Evolutionary conservation across 1,140 invertebrate species (phyloP).

Genomic region (fruit fly (Drosophila melanogaster)): DNA sequence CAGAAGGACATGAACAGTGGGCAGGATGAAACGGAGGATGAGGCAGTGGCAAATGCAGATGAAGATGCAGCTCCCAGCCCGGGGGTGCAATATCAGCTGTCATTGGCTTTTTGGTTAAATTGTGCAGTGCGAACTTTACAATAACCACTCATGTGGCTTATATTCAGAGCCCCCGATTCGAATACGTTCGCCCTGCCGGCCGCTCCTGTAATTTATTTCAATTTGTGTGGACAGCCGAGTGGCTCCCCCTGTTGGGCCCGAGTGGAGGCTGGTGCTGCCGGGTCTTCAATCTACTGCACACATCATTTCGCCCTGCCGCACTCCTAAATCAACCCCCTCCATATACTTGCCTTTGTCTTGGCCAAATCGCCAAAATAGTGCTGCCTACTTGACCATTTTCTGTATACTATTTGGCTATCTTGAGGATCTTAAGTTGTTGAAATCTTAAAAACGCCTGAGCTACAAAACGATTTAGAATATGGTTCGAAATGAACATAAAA

Average conservation of each 20-base stretch:
- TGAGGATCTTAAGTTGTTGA: neutral
- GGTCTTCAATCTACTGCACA: slow-evolving; percentile 79
- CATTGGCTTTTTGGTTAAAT: slow-evolving; percentile 66
- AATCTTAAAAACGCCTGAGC: too few species aligned
- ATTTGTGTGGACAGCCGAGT: slow-evolving; percentile 77
- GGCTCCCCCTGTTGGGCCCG: slow-evolving; percentile 38
- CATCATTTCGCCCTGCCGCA: slow-evolving; percentile 50
- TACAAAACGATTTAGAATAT: too few species aligned
- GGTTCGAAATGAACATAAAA: too few species aligned
- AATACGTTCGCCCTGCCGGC: slow-evolving; percentile 45
- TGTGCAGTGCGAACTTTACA: slow-evolving; percentile 63
- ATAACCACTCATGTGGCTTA: slow-evolving; percentile 73
- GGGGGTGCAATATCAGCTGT: slow-evolving; percentile 54
- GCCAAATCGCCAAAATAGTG: neutral
- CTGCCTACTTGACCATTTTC: slow-evolving; percentile 2
- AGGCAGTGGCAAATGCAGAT: slow-evolving; percentile 3
- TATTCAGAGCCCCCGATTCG: slow-evolving; percentile 52
- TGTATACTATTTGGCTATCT: neutral
- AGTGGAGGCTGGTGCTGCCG: slow-evolving; percentile 23
- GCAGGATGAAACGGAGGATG: neutral
- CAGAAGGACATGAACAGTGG: neutral
- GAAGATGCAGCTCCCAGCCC: slow-evolving; percentile 13
- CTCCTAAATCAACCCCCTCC: slow-evolving; percentile 70
- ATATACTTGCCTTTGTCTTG: slow-evolving; percentile 53
- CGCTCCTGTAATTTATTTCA: slow-evolving; percentile 81